Conservation (phyloP, 64 coral and sea anemone genomes). For the Stichodactyla helianthus region DNA sequence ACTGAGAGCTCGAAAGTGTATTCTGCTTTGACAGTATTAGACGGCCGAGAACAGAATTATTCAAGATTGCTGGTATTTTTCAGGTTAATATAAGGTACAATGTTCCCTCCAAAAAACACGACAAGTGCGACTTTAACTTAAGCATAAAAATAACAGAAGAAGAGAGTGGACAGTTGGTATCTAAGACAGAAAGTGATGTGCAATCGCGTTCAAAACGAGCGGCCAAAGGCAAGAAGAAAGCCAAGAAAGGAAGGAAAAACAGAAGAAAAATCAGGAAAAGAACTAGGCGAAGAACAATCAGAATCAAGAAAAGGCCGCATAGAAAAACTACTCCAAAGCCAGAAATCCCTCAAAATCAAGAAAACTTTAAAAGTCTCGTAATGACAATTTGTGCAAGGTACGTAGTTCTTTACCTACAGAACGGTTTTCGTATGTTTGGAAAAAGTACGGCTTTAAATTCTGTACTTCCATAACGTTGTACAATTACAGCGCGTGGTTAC, state of each 20-base stretch:
- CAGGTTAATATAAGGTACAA: background rate
- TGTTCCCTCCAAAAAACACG: background rate
- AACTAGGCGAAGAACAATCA: background rate
- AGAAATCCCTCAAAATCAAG: background rate
- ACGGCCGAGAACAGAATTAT: no score
- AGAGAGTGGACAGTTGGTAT: background rate
- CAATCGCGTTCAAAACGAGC: background rate
- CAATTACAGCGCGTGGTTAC: no score
- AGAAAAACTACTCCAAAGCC: background rate
- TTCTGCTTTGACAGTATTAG: no score
- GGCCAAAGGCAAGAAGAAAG: background rate
- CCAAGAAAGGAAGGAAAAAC: background rate
- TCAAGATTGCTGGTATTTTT: background rate
- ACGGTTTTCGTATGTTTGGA: no score
- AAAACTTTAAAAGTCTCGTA: background rate
- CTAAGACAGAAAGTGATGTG: background rate
- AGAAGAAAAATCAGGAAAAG: background rate
- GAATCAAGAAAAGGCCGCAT: no score
- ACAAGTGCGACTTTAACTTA: background rate
- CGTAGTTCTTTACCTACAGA: background rate
- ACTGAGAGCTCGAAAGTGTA: no score
- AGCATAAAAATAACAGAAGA: background rate
- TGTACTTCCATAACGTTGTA: no score
- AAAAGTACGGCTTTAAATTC: no score
- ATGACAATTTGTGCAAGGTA: background rate